These are phyloP conservation scores for Harpalus rubripes DNA, from an alignment of 2,888 invertebrate species.

Conservation along the genomic window DNA sequence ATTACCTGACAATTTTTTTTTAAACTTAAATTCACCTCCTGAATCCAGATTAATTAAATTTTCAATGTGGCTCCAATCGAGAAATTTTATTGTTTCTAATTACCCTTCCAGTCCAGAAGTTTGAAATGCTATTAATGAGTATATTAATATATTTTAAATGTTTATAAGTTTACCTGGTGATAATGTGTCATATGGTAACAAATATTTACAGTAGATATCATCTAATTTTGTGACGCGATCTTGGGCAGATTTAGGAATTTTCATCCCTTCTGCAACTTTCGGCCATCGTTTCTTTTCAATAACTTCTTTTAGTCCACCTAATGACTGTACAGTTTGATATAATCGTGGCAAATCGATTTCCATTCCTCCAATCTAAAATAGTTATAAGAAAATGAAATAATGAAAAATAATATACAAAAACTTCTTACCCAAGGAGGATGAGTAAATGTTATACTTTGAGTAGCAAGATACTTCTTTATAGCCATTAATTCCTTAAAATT, in stretches of 20 bases:
- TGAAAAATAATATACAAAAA: slow-evolving; percentile 8
- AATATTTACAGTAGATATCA: slow-evolving; percentile 93
- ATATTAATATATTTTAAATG: neutral
- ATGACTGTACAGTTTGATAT: slow-evolving; percentile 90
- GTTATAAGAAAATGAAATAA: slow-evolving; percentile 23
- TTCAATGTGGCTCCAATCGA: too few relatives aligned
- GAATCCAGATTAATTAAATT: too few relatives aligned
- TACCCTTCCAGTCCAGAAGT: too few relatives aligned
- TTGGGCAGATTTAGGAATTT: slow-evolving; percentile 88
- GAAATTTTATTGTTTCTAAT: too few relatives aligned
- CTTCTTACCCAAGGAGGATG: slow-evolving; percentile 87
- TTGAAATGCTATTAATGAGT: too few relatives aligned
- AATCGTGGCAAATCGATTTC: slow-evolving; percentile 93
- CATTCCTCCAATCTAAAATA: slow-evolving; percentile 89
- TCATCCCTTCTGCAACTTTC: slow-evolving; percentile 92
- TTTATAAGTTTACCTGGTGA: slow-evolving; percentile 80
- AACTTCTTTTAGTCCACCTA: slow-evolving; percentile 92
- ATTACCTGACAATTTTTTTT: too few relatives aligned
- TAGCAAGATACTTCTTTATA: slow-evolving; percentile 89
- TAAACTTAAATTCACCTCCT: too few relatives aligned
- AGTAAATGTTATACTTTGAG: slow-evolving; percentile 86
- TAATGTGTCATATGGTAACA: slow-evolving; percentile 92
- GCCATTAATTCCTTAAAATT: slow-evolving; percentile 91
- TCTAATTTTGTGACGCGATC: slow-evolving; percentile 91
- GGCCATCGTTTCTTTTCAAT: slow-evolving; percentile 94